Evolutionary conservation across 1,140 invertebrate genomes (phyloP), one percentile per base, ranked within the genome.

Genomic region (Rhyacophila brunnea): DNA sequence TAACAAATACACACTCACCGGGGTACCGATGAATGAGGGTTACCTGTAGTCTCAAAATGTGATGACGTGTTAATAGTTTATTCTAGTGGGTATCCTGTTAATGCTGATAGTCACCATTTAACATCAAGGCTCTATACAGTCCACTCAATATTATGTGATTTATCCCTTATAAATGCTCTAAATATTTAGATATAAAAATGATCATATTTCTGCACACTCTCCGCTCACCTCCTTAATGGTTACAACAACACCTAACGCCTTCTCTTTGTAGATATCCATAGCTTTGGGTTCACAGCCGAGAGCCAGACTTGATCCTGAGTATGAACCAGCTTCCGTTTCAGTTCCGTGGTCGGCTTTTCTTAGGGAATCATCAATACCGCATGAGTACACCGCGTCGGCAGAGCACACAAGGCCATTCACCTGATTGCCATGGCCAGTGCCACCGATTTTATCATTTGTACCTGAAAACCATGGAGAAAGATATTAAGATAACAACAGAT

Each of bases 341-440:
- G 82, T 81, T 48, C 80, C 78, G 1, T 86, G 77, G 63, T 85
- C 83, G 23, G 93, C 85, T 48, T 85, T 81, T 46, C 88, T 83
- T 17, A 96, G 73, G 6, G 86, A 89, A 69, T 98, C 95, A 71
- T 98, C 95, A 64, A 96, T 95, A 17, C 93, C 92, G 63, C 89
- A 89, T 0, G 92, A 93, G 62, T 93, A 89, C 7, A 97, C 78
- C 20, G 81, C 76, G 63, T 85, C 84, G n/a, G 81, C 83, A 23
- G 84, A 77, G 1, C 83, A 82, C 59, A 85, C 81, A 86, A 98
- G 91, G 43, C 91, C 91, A 66, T 95, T 94, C 23, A 98, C 89
- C 81, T 98, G 94, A 79, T 96, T 96, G 5, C 90, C 93, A 74
- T 99, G 96, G 17, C 95, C 92, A 40, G 82, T 81, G 6, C 95